Base-by-base conservation (phyloP, 2,797 vertebrate genomes). In the Diplodus puntazzo region DNA sequence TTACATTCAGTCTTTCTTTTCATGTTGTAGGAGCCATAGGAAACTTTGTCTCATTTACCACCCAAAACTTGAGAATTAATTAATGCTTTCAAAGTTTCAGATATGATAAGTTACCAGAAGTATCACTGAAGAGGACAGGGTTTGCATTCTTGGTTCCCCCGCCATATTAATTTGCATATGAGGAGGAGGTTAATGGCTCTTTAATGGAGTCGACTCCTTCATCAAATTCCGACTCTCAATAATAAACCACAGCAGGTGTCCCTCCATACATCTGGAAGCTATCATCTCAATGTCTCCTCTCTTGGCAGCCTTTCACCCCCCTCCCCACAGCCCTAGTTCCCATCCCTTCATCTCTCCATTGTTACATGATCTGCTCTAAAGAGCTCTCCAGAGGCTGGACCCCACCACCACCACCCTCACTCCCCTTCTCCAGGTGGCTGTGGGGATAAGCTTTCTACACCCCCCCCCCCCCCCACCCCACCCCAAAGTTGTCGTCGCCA, bases 261-360 rank as follows among this genome's bases (percentile, higher is more conserved):
- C 84, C 73, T 75, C 49, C 73, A 80, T 90, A 88, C 94, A 95
- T 96, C 94, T 95, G 95, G 94, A 94, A 93, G 81, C 81, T 83
- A 94, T 95, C 94, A 88, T 89, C 83, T 92, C 90, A 83, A 77
- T 89, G 82, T 86, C 80, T 85, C 72, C 58, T 77, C 71, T 86
- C 70, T 72, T 85, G 75, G 81, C 85, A 82, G 84, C 67, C 68
- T 75, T 69, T 77, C 73, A 59, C 74, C 68, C 76, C 67, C 74
- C 84, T 72, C 76, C 75, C 79, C 73, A 69, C 70, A 58, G 39
- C 30, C 85, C 82, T 80, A 60, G 77, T 87, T 87, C 83, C 83
- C 90, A 89, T 92, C 87, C 88, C 89, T 83, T 86, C 84, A 90
- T 89, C 83, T 90, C 85, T 71, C 89, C 79, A 93, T 94, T 94